phyloP scores from a whole-genome alignment of 2,113 vertebrate species.

The Thalassarche chlororhynchos region DNA sequence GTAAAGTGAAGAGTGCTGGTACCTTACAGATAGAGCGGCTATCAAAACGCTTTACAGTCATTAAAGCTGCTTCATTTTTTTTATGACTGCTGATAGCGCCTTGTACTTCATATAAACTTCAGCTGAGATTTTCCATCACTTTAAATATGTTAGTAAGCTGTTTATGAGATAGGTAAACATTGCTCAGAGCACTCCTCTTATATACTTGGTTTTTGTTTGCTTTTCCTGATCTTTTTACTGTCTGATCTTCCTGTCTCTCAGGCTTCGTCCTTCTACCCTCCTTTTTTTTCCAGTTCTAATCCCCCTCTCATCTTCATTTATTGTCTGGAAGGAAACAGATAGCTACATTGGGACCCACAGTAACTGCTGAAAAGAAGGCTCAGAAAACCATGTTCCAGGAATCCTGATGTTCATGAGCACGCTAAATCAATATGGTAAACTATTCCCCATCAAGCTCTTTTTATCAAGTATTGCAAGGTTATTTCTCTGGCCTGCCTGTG shows the following conservation, averaged over 20 bases:
- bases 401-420: neutral
- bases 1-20: neutral
- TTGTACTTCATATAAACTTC: neutral
- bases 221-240: neutral
- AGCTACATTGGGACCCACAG: neutral
- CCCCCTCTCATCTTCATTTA: neutral
- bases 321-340: neutral
- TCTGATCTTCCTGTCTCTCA: too few species aligned
- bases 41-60: neutral
- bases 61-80: neutral
- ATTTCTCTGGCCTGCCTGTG: neutral
- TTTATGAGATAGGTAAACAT: neutral
- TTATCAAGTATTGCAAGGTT: neutral
- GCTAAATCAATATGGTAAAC: neutral
- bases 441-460: neutral
- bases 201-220: neutral
- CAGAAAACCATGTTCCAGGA: neutral
- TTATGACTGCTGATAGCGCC: neutral
- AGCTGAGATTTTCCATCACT: neutral
- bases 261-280: neutral
- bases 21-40: neutral
- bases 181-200: neutral
- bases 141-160: neutral
- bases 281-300: neutral
- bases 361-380: neutral